These are phyloP conservation scores for Takifugu bimaculatus DNA, from an alignment of 2,113 vertebrate genomes.

Conservation along the genomic window DNA sequence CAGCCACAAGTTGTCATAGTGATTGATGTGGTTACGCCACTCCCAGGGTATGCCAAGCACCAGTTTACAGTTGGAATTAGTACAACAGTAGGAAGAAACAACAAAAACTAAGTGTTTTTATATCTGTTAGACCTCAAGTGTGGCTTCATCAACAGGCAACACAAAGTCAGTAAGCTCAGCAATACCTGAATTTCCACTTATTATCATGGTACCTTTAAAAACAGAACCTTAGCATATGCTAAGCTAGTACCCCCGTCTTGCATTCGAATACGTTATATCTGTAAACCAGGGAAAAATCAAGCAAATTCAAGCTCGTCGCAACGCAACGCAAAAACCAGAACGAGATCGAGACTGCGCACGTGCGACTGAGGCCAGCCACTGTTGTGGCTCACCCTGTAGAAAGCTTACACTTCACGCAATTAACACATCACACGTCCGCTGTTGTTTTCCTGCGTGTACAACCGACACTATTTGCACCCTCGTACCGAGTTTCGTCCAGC, in stretches of 20 bases:
- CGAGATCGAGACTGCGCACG: not conserved
- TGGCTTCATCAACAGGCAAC: no score
- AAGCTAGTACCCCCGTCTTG: not conserved
- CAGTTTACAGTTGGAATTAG: no score
- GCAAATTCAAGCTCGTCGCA: no score
- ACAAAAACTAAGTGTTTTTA: no score
- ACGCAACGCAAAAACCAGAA: no score
- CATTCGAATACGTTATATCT: no score
- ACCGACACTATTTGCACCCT: constrained; percentile 21
- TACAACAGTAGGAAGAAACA: not conserved
- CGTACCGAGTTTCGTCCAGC: no score
- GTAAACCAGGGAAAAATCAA: no score
- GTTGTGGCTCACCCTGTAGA: not conserved
- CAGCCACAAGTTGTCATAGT: constrained; percentile 23
- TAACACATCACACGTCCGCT: constrained; percentile 10
- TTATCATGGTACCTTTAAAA: no score
- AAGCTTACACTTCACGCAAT: constrained; percentile 26
- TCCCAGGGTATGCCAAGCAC: not conserved
- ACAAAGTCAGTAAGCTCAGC: no score
- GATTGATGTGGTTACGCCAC: constrained; percentile 15
- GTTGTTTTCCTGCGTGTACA: constrained; percentile 16
- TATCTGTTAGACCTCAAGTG: no score
- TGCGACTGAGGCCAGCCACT: not conserved
- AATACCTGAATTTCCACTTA: no score
- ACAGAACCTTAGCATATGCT: not conserved